Evolutionary conservation across 1,140 invertebrate species (phyloP).

Genomic region (Drosophila bipectinata): DNA sequence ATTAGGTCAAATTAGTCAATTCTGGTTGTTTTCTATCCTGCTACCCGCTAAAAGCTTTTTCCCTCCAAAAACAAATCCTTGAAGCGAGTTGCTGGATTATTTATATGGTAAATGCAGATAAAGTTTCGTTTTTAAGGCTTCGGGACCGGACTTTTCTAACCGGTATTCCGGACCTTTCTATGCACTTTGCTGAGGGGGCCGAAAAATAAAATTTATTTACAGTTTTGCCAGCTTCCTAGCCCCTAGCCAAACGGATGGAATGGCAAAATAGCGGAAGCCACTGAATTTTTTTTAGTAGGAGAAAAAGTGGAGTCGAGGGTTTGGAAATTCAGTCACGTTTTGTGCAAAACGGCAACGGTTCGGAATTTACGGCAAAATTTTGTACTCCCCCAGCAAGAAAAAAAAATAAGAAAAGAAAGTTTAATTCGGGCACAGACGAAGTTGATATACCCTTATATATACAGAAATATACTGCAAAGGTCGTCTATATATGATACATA

Average conservation of each 20-base stretch:
- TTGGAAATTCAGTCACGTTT: constrained; percentile 60
- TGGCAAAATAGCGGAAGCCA: constrained; percentile 41
- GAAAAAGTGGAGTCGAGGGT: background rate
- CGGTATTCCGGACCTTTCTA: constrained; percentile 32
- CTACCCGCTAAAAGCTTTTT: constrained; percentile 58
- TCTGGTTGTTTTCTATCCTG: background rate
- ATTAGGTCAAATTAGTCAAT: constrained; percentile 35
- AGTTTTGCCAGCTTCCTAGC: constrained; percentile 33
- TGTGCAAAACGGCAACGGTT: constrained; percentile 62
- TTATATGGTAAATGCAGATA: constrained; percentile 74
- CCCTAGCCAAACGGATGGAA: constrained; percentile 6
- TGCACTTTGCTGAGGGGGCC: constrained; percentile 43
- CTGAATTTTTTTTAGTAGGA: constrained; percentile 1
- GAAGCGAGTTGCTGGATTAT: constrained; percentile 40
- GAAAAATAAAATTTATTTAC: constrained; percentile 70
- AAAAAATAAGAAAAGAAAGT: constrained; percentile 5
- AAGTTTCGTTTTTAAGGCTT: constrained; percentile 56
- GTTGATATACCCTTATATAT: too few relatives aligned
- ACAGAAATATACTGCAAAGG: too few relatives aligned
- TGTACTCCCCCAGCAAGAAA: constrained; percentile 9
- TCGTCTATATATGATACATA: too few relatives aligned
- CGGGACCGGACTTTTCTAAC: constrained; percentile 2
- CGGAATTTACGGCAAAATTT: constrained; percentile 56
- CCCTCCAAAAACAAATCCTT: constrained; percentile 6
- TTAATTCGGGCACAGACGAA: too few relatives aligned